These are phyloP conservation scores for Pelobates fuscus DNA, from an alignment of 2,113 vertebrate genomes.

Conservation along the genomic window DNA sequence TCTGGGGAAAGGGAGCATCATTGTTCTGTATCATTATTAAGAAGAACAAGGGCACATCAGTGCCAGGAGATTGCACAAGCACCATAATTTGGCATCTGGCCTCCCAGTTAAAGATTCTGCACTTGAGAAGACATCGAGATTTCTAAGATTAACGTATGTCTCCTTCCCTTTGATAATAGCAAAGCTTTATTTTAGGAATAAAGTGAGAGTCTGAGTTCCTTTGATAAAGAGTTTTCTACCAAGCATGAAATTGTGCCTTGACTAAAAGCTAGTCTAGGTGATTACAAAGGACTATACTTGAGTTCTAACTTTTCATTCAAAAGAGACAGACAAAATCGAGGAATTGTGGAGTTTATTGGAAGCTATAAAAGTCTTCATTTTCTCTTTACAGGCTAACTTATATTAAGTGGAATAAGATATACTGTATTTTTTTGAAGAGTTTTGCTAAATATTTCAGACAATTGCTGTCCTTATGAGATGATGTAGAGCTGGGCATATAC, in stretches of 20 bases:
- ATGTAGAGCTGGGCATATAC: too few species aligned
- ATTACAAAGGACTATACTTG: constrained; percentile 36
- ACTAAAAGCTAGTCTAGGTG: constrained; percentile 43
- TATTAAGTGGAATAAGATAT: not conserved
- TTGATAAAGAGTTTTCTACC: constrained; percentile 46
- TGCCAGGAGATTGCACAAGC: not conserved
- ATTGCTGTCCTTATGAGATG: not conserved
- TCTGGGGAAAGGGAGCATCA: not conserved
- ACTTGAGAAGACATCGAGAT: constrained; percentile 30
- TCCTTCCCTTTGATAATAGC: not conserved
- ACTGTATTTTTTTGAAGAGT: not conserved
- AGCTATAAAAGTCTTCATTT: constrained; percentile 45
- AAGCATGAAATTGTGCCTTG: constrained; percentile 47
- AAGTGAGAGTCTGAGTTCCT: constrained; percentile 26
- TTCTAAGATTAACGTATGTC: constrained; percentile 46
- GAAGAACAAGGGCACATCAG: not conserved
- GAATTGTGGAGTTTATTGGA: constrained; percentile 34
- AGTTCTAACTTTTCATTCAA: constrained; percentile 27
- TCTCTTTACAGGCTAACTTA: not conserved
- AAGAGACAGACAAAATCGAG: constrained; percentile 33
- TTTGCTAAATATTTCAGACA: not conserved
- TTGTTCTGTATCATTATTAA: constrained; percentile 1
- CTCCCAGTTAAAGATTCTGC: constrained; percentile 3
- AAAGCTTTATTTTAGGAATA: constrained; percentile 30
- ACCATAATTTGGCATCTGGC: constrained; percentile 6